Evolutionary conservation across 2,797 vertebrate genomes (phyloP), one percentile per base, ranked within the genome.

Genomic region (Hypotaenidia okinawae): DNA sequence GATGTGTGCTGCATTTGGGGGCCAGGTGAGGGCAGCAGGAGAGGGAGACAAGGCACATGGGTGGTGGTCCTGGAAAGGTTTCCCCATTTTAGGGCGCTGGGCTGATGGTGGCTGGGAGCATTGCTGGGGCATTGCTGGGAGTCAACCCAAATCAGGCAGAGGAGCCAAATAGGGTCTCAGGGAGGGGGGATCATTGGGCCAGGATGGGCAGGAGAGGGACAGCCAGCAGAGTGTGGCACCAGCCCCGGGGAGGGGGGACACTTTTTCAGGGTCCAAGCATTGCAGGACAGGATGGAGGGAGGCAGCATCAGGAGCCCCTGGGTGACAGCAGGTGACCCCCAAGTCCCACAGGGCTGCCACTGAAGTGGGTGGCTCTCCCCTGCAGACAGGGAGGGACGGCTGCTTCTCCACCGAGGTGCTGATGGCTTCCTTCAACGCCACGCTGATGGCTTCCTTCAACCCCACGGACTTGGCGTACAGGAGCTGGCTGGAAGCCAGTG

Each of bases 401-500:
- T 95, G 94, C 94, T 92, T 88, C 67, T 90, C 80, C 63, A 45
- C 67, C 2, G 43, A 88, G 67, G 76, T 82, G 72, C 54, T 4
- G 0, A 0, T 13, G 15, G 9, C 52, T n/a, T n/a, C n/a, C n/a
- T n/a, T n/a, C n/a, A n/a, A n/a, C n/a, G n/a, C n/a, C n/a, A n/a
- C n/a, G 72, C 54, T 4, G 0, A 0, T 13, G 15, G 9, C 52
- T 35, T 19, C 21, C 67, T 72, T 75, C 39, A 6, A 33, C 2
- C 2, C 18, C 41, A 13, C 3, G 3, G 0, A 0, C 22, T 2
- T 0, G 2, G 0, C 2, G 12, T 1, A 2, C 0, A 0, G 1
- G 9, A 3, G 3, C 3, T 0, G 4, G 12, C 16, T 95, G 7
- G 1, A 66, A 9, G 76, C 72, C 0, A 0, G 16, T 1, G 84